Percentiles rank a stretch among this genome's conserved stretches.
Evolutionary conservation across 2,888 invertebrate species (phyloP).

Genomic region (Noctua janthina): DNA sequence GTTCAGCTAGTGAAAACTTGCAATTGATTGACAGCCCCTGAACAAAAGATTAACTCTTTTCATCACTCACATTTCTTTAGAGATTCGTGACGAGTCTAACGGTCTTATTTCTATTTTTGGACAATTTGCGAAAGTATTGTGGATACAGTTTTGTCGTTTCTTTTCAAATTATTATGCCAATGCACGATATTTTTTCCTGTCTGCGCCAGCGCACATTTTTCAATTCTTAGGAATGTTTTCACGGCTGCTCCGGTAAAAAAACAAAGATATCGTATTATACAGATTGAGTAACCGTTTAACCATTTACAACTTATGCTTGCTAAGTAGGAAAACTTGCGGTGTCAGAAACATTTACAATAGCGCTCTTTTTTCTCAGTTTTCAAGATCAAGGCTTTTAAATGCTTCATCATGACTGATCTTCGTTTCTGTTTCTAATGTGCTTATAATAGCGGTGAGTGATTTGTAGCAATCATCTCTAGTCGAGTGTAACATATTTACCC

Average conservation of each 20-base stretch:
- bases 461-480: constrained; percentile 69
- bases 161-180: constrained; percentile 42
- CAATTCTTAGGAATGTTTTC: constrained; percentile 7
- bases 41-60: constrained; percentile 35
- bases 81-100: constrained; percentile 47
- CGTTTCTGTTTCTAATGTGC: constrained; percentile 69
- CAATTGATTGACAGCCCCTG: constrained; percentile 16
- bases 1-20: constrained; percentile 6
- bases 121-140: constrained; percentile 55
- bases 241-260: constrained; percentile 22
- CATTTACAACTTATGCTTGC: constrained; percentile 19
- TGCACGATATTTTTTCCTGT: constrained; percentile 46
- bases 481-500: constrained; percentile 69
- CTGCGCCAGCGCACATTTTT: constrained; percentile 17
- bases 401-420: constrained; percentile 49
- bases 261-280: constrained; percentile 20
- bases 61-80: constrained; percentile 31
- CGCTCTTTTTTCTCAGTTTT: constrained; percentile 51
- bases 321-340: constrained; percentile 44
- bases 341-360: constrained; percentile 35
- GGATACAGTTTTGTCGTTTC: constrained; percentile 31
- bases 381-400: constrained; percentile 68
- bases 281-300: constrained; percentile 40
- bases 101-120: constrained; percentile 45
- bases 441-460: constrained; percentile 71